These are phyloP conservation scores for Acomys russatus DNA, from an alignment of 2,797 vertebrate species.

Conservation along the genomic window DNA sequence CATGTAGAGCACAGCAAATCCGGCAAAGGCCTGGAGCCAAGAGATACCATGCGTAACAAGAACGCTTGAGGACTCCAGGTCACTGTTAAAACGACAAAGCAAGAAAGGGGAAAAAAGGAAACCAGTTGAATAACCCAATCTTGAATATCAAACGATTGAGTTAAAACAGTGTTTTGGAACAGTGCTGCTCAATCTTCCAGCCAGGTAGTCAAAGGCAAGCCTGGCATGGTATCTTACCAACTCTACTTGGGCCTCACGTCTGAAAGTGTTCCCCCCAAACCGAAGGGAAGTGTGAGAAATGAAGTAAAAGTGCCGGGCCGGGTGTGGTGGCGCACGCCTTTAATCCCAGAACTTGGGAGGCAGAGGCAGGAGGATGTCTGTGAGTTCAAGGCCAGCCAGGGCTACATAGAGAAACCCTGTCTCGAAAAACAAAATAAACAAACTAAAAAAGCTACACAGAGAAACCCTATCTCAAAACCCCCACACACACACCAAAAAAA, in stretches of 20 bases:
- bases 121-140: not conserved
- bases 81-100: not conserved
- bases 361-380: no score
- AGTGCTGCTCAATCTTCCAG: not conserved
- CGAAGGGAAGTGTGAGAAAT: not conserved
- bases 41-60: not conserved
- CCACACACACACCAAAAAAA: no score
- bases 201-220: not conserved
- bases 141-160: not conserved
- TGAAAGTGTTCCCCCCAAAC: not conserved
- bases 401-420: no score
- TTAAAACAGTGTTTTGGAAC: not conserved
- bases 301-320: not conserved
- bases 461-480: no score
- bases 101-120: not conserved
- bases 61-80: not conserved
- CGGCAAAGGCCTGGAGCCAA: not conserved
- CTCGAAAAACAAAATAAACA: no score
- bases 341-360: no score
- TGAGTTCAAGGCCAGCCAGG: no score
- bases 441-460: no score
- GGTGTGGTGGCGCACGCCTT: no score
- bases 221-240: no score
- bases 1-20: not conserved
- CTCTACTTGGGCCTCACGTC: fast-evolving